Base-by-base conservation (phyloP, 2,888 invertebrate species). In the Xylocampa areola region DNA sequence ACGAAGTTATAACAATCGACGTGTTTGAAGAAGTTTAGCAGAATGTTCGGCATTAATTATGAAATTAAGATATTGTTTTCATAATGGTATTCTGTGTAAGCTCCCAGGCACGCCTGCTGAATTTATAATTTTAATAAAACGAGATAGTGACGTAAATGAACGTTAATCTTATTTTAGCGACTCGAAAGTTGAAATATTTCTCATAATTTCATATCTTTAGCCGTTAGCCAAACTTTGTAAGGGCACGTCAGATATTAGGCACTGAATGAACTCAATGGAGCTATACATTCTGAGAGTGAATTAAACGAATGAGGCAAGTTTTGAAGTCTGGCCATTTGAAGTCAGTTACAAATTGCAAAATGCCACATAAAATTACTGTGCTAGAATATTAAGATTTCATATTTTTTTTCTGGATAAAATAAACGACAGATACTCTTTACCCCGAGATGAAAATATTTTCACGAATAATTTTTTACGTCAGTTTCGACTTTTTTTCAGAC, bases 41-140 rank as follows among this genome's bases (percentile, higher is more conserved):
- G 8, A 41, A 49, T 50, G 36, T 50, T 66, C 29, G 10, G 30
- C 23, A 27, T 5, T 41, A 54, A 48, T 54, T 47, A 40, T 32
- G 45, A 27, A 47, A 53, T 69, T 33, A 10, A 64, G 65, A 21
- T 37, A 54, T 64, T 66, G 50, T 64, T 47, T 35, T 23, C 49
- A 16, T 54, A 54, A 50, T 50, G 8, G 23, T 50, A 50, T 40
- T 65, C 41, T 23, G 32, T 10, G 4, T 11, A 37, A 23, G 19
- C 30, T 40, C 10, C 35, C 14, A 25, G 13, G 7, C 10, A 21
- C 29, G 36, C 19, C 32, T 47, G 33, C 49, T 16, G 71, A 70
- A 64, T 70, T 70, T 32, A 45, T 64, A 64, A 70, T 66, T 50
- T 55, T 50, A n/a, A 47, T 52, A 40, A 52, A 62, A 64, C 44